These are phyloP conservation scores for Alligator sinensis DNA, from an alignment of 2,113 vertebrate genomes.

Conservation along the genomic window DNA sequence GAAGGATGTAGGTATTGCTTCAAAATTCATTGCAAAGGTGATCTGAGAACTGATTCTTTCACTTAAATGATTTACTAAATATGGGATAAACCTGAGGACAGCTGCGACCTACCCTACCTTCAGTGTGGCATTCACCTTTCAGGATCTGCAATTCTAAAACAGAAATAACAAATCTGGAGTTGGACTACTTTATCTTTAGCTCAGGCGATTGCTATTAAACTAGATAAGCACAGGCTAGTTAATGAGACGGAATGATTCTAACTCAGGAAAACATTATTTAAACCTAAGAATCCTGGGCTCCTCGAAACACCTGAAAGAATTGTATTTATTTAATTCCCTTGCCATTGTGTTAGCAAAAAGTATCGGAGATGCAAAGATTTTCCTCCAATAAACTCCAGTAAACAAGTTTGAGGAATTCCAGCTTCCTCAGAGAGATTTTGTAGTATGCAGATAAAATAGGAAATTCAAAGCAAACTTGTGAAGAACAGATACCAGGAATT, in stretches of 20 bases:
- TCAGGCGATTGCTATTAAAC: not conserved
- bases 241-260: not conserved
- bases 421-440: not conserved
- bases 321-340: not conserved
- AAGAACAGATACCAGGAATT: not conserved
- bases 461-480: not conserved
- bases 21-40: accelerated
- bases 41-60: not conserved
- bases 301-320: not conserved
- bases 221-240: accelerated
- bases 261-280: not conserved
- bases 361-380: not conserved
- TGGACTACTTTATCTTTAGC: not conserved
- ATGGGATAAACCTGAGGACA: not conserved
- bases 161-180: not conserved
- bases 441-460: not conserved
- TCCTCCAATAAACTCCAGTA: not conserved
- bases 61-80: accelerated
- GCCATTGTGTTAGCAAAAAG: not conserved
- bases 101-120: not conserved
- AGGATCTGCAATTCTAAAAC: not conserved
- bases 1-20: not conserved
- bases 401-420: not conserved
- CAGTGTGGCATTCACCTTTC: not conserved
- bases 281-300: not conserved